Evolutionary conservation across 2,113 vertebrate species (phyloP).

Genomic region (Zeus faber): DNA sequence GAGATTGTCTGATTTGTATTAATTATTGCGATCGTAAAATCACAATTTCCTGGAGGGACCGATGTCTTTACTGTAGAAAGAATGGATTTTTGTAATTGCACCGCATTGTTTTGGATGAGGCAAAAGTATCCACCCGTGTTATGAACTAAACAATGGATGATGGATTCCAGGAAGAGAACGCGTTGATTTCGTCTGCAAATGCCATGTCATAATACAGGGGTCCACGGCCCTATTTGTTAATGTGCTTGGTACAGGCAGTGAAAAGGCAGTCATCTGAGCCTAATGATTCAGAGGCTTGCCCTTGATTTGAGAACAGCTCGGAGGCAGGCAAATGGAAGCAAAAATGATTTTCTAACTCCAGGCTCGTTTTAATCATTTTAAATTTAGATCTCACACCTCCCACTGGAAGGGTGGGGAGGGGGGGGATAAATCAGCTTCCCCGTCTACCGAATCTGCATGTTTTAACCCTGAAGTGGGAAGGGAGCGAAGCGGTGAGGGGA

Average conservation of each 20-base stretch:
- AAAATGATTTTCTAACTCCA: conserved; percentile 62
- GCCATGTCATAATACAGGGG: too few relatives aligned
- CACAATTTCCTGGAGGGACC: too few relatives aligned
- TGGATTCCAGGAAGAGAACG: too few relatives aligned
- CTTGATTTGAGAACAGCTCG: conserved; percentile 63
- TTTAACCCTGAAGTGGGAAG: conserved; percentile 38
- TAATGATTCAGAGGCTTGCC: conserved; percentile 62
- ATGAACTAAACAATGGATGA: too few relatives aligned
- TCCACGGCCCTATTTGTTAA: too few relatives aligned
- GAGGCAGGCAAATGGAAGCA: conserved; percentile 58
- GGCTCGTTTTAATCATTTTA: conserved; percentile 65
- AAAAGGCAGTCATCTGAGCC: conserved; percentile 48
- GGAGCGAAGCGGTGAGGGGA: conserved; percentile 12
- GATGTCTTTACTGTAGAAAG: too few relatives aligned
- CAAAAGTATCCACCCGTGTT: too few relatives aligned
- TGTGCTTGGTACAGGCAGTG: conserved; percentile 12
- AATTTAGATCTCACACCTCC: conserved; percentile 68
- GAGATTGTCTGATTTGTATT: too few relatives aligned
- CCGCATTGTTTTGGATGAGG: too few relatives aligned
- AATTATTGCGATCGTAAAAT: too few relatives aligned
- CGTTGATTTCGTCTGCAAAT: too few relatives aligned
- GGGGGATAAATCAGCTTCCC: conserved; percentile 52
- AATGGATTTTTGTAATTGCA: too few relatives aligned
- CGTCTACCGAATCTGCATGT: conserved; percentile 55
- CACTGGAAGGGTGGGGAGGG: conserved; percentile 46